phyloP scores from a whole-genome alignment of 2,113 vertebrate genomes.

The Apteryx owenii region DNA sequence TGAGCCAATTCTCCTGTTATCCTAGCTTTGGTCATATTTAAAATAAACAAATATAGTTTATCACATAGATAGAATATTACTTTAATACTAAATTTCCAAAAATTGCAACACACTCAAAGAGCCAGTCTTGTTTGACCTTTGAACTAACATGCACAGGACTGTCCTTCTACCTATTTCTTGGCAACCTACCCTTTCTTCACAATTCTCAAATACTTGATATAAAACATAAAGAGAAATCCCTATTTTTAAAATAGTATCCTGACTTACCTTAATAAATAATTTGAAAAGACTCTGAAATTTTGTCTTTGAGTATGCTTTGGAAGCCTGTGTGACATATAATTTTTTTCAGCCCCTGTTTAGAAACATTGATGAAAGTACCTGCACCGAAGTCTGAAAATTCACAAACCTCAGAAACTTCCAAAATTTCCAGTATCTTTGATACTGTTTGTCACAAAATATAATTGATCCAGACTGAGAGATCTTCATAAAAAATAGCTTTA shows the following conservation, averaged over 20 bases:
- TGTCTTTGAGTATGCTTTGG: neutral
- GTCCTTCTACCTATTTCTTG: neutral
- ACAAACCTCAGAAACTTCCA: neutral
- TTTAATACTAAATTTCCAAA: neutral
- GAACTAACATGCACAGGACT: neutral
- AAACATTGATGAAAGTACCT: neutral
- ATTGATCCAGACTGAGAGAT: neutral
- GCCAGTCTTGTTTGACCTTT: neutral
- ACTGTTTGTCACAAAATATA: neutral
- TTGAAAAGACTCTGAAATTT: neutral
- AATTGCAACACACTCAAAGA: neutral
- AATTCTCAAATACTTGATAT: neutral
- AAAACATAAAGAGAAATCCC: neutral
- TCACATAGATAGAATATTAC: neutral
- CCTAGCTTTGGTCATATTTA: neutral
- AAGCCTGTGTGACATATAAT: neutral
- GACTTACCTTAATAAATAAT: neutral
- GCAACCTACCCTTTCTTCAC: neutral
- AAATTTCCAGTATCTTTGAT: neutral
- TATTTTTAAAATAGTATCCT: neutral
- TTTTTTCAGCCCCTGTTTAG: neutral
- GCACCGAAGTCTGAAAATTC: neutral
- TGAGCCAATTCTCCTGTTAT: neutral
- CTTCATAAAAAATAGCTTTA: neutral
- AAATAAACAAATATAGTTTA: neutral